These are phyloP conservation scores for Bradypodion pumilum DNA, from an alignment of 2,797 vertebrate genomes.

Conservation along the genomic window DNA sequence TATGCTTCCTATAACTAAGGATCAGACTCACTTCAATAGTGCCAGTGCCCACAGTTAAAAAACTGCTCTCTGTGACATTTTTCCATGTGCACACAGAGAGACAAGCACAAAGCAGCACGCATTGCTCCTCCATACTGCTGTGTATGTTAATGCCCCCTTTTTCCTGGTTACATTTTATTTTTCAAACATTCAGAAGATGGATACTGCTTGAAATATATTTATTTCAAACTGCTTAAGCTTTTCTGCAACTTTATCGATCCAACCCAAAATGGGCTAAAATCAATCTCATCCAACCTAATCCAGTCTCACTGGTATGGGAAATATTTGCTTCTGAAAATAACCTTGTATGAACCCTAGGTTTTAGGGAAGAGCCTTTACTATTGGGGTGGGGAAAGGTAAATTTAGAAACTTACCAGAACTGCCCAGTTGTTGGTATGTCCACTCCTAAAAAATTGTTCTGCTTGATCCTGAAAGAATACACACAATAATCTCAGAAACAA, in stretches of 20 bases:
- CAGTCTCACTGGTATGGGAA: neutral
- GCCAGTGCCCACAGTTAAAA: neutral
- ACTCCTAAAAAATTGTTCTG: slow-evolving; percentile 89
- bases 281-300: neutral
- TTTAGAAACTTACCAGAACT: slow-evolving; percentile 86
- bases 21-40: neutral
- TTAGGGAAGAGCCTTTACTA: neutral
- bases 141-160: neutral
- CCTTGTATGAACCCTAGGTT: neutral
- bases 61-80: neutral
- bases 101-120: neutral
- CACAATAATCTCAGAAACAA: neutral
- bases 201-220: neutral
- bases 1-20: neutral
- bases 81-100: neutral
- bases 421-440: slow-evolving; percentile 99
- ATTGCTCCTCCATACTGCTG: neutral
- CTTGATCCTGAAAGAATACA: slow-evolving; percentile 73
- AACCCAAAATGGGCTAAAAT: neutral
- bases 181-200: no score
- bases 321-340: neutral
- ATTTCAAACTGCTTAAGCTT: neutral
- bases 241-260: neutral
- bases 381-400: neutral
- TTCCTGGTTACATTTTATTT: neutral